Evolutionary conservation across 1,140 invertebrate genomes (phyloP), one percentile per base, ranked within the genome.

Genomic region (Drosophila virilis): DNA sequence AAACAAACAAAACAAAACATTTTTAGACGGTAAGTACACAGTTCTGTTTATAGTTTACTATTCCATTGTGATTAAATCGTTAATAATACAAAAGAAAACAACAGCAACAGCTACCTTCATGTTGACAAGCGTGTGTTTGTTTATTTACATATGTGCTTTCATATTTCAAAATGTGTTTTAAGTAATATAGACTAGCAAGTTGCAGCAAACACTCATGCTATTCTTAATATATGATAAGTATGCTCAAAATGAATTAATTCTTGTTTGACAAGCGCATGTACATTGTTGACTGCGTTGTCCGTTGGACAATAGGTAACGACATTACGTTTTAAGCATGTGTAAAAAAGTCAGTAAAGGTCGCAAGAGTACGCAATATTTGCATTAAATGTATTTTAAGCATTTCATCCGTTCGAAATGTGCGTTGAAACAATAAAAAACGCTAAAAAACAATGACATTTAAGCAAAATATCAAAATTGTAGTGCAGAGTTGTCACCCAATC

Each of bases 381-480:
- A 37, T 48, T 28, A 10, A 67, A 17, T 0, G 8, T 10, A 43
- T 38, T 12, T 10, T 17, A 38, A 46, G 7, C 22, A 58, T 28
- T 48, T 7, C 28, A 37, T 13, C 13, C 28, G 33, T 4, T 54
- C 4, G 0, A 22, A 40, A 37, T 37, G 12, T 51, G 15, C 9
- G 6, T 12, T 46, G 1, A 6, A 50, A 42, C 13, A 48, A 42
- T 32, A 50, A 57, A 17, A 35, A 78, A 75, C 35, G 5, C 38
- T 33, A 59, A 60, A 74, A 83, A 66, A 71, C 33, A 40, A 35
- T 54, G 15, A 60, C 43, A 89, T 83, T 86, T 48, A 60, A 58
- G 79, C 15, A 68, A 88, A 88, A 88, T 88, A 89, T 89, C 76
- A 88, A 89, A 85, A 83, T 65, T 77, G 37, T 8, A 6, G 8